Conservation (phyloP, 2,888 invertebrate genomes). For the Zygothrica quintamaculata region DNA sequence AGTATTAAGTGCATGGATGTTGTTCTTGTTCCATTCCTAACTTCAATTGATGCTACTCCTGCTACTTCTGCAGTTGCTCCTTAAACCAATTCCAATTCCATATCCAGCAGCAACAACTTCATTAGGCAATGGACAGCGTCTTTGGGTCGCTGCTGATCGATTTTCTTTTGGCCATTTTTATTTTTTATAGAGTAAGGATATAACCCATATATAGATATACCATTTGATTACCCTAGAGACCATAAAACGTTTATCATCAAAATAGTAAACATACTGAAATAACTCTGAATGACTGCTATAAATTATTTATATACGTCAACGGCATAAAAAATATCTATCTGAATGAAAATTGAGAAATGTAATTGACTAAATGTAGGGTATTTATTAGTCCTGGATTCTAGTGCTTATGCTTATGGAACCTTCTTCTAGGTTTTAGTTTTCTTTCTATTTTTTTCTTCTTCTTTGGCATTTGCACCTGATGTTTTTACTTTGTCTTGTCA, state of each 20-base stretch:
- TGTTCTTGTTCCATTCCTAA: constrained; percentile 27
- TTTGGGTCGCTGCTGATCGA: constrained; percentile 51
- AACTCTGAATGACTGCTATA: no score
- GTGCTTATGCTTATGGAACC: no score
- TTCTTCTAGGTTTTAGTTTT: no score
- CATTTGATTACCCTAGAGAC: constrained; percentile 3
- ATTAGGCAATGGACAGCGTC: constrained; percentile 52
- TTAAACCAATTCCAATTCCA: background rate
- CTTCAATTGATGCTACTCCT: background rate
- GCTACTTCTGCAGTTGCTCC: constrained; percentile 6
- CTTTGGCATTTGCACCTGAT: constrained; percentile 50
- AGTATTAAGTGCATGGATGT: constrained; percentile 69
- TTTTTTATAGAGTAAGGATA: constrained; percentile 36
- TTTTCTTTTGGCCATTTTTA: constrained; percentile 31
- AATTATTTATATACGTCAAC: no score
- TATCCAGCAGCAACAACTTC: constrained; percentile 46
- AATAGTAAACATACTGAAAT: background rate
- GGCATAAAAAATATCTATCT: no score
- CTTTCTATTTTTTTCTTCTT: constrained; percentile 30
- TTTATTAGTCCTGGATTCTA: background rate
- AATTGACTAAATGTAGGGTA: background rate
- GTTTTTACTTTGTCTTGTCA: constrained; percentile 52
- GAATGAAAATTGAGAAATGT: no score
- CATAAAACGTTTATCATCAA: background rate
- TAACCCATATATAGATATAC: constrained; percentile 2